Evolutionary conservation across 2,888 invertebrate genomes (phyloP), one percentile per base, ranked within the genome.

Genomic region (Fabriciana adippe): DNA sequence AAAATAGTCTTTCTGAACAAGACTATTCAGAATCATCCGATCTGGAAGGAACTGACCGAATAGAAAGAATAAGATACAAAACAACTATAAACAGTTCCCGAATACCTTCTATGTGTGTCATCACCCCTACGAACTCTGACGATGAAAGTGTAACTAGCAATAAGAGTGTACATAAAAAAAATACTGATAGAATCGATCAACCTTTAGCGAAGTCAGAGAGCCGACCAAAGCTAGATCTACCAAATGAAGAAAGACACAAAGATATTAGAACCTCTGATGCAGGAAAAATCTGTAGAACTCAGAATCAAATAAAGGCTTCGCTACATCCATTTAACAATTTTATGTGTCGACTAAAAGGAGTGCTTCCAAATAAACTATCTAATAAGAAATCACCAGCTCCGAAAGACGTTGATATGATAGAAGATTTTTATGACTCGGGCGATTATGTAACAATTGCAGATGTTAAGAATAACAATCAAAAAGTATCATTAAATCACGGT

Each of bases 81-180:
- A 98, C 97, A 0, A 96, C 96, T 1, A 96, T 98, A 55, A 97
- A 96, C 79, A 96, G 96, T 63, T 96, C 96, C 76, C 94, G 97
- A 75, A 98, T 98, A 80, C 98, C 98, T 1, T 97, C 97, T 6
- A 96, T 98, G 96, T 98, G 97, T 86, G 97, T 97, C 3, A 97
- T 97, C 61, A 97, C 97, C 16, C 97, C 97, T 5, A 95, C 96
- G 0, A 96, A 96, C 71, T 97, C 97, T 72, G 97, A 97, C 76
- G 97, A 97, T 79, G 97, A 97, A 84, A 95, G 95, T 74, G 93
- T 94, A 82, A 82, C 78, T 50, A 87, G 86, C 75, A 81, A 78
- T 67, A 90, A 87, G 79, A 85, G 83, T 55, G 78, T 80, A 15
- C 86, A 85, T 48, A 74, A 73, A 18, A 73, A 74, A 41, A 83